phyloP scores from a whole-genome alignment of 1,140 invertebrate genomes.

The Brachionus calyciflorus region DNA sequence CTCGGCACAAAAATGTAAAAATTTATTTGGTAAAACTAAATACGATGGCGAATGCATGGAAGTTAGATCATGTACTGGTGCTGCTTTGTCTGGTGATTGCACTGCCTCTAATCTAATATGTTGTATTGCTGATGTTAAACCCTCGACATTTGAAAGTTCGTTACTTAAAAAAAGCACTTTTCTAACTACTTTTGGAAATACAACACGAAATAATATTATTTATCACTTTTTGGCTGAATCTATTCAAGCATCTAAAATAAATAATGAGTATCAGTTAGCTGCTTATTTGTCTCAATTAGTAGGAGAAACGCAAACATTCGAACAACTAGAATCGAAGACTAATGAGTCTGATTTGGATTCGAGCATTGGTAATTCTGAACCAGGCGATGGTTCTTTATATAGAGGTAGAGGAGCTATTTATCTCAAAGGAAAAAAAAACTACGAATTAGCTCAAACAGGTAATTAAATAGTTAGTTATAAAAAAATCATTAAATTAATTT shows the following conservation, averaged over 20 bases:
- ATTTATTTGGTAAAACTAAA: too few relatives aligned
- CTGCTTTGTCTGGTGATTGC: too few relatives aligned
- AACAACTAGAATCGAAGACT: not conserved
- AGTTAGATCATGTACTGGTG: too few relatives aligned
- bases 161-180: not conserved
- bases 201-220: not conserved
- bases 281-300: slow-evolving; percentile 21
- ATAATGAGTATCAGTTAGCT: not conserved
- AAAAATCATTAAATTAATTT: too few relatives aligned
- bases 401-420: slow-evolving; percentile 21
- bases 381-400: not conserved
- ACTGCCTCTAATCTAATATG: too few relatives aligned
- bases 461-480: too few relatives aligned
- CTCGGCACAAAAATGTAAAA: too few relatives aligned
- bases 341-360: not conserved
- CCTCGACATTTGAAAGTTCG: too few relatives aligned
- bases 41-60: too few relatives aligned
- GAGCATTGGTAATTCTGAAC: not conserved
- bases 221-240: slow-evolving; percentile 14
- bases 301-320: not conserved
- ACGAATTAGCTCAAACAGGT: not conserved
- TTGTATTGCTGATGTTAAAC: too few relatives aligned
- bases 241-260: not conserved
- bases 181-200: not conserved
- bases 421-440: slow-evolving; percentile 15